These are phyloP conservation scores for Chaetura pelagica DNA, from an alignment of 2,113 vertebrate genomes.

Conservation along the genomic window DNA sequence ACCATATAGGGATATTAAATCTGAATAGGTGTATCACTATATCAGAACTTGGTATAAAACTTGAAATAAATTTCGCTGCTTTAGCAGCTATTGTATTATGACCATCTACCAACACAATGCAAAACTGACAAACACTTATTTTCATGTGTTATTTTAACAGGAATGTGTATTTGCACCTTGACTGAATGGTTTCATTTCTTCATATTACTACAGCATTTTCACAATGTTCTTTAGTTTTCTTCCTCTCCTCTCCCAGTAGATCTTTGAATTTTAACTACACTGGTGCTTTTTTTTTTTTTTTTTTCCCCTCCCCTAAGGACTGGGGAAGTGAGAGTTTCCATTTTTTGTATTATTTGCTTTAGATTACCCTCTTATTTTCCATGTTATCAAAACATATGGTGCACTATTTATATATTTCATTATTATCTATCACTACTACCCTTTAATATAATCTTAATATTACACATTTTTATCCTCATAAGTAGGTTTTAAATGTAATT, in stretches of 20 bases:
- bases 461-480: not conserved
- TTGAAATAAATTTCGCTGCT: not conserved
- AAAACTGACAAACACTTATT: not conserved
- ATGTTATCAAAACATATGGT: not conserved
- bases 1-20: constrained; percentile 1
- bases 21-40: not conserved
- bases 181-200: not conserved
- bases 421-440: not conserved
- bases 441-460: not conserved
- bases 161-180: not conserved
- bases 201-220: not conserved
- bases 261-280: not conserved
- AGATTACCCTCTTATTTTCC: not conserved
- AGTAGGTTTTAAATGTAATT: not conserved
- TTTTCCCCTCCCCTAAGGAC: not conserved
- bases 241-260: not conserved
- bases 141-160: not conserved
- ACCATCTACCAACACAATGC: not conserved
- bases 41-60: constrained; percentile 2
- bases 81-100: not conserved
- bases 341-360: not conserved
- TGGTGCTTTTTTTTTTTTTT: not conserved
- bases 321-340: not conserved
- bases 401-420: not conserved
- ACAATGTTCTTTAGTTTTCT: not conserved